Base-by-base conservation (phyloP, 2,888 invertebrate genomes). In the Torymus tubicola region DNA sequence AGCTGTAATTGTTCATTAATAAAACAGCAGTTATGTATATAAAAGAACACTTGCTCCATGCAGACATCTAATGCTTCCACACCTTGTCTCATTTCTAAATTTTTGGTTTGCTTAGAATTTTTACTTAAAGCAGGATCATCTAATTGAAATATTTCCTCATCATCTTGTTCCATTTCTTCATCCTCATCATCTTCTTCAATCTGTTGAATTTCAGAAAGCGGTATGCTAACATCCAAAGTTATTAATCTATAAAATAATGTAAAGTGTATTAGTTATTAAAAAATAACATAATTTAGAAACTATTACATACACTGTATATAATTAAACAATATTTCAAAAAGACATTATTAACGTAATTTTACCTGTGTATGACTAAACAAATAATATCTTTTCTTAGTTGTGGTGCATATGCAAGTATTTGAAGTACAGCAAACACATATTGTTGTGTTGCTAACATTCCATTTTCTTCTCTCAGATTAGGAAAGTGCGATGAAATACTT, bases 401-500 rank as follows among this genome's bases (percentile, higher is more conserved):
- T 0, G 96, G 96, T 84, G 96, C 93, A 88, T 96, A 96, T 63
- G 94, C 93, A 80, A 94, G 91, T 84, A 97, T 92, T 92, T 94
- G 94, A 73, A 98, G 92, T 63, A 97, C 90, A 90, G 97, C 97
- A 87, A 95, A 93, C 18, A 96, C 89, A 90, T 95, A 98, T 13
- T 95, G 93, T 86, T 95, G 94, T 83, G 96, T 95, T 0, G 93
- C 89, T 86, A 94, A 94, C 3, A 94, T 91, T 0, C 94, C 42
- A 42, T 42, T 42, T 42, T 42, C 92, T 78, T 93, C 94, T 86
- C 94, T 95, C 88, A 94, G 93, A 89, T 96, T 98, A 0, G 98
- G 98, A 90, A 95, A 97, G 68, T 93, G 92, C 2, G 92, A 92
- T 76, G 92, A 91, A 18, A 96, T 91, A 13, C 93, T 92, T 67